A percentile compares a stretch with the other conserved stretches of the same genome.
Conservation (phyloP, 2,888 invertebrate species). For the Panzeria rudis region DNA sequence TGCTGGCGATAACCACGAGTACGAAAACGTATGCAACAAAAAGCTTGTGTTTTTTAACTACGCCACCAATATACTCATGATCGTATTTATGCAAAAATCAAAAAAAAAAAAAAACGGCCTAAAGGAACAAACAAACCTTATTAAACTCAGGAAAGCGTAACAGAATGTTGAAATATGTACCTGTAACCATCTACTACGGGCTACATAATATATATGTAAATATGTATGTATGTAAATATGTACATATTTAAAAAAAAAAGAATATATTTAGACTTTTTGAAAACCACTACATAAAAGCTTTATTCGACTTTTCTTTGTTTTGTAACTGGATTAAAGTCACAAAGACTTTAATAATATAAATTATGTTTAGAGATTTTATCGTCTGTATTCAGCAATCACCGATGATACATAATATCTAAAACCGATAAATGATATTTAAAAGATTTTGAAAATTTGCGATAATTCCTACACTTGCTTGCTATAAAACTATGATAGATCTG, state of each 20-base stretch:
- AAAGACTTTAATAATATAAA: too few relatives aligned
- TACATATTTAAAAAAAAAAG: not conserved
- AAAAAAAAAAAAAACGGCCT: constrained; percentile 27
- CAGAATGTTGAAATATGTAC: constrained; percentile 19
- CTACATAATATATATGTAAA: not conserved
- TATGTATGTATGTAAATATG: constrained; percentile 6
- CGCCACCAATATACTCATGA: constrained; percentile 50
- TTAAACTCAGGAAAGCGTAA: constrained; percentile 45
- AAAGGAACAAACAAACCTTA: constrained; percentile 40
- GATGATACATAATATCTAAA: too few relatives aligned
- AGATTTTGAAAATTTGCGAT: too few relatives aligned
- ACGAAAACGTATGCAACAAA: constrained; percentile 1
- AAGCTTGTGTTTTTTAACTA: constrained; percentile 15
- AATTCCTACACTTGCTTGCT: too few relatives aligned
- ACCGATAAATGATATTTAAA: too few relatives aligned
- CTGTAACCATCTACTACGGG: not conserved
- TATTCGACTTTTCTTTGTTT: too few relatives aligned
- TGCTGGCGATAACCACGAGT: not conserved
- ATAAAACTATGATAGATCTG: too few relatives aligned
- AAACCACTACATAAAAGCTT: not conserved
- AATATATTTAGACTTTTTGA: not conserved
- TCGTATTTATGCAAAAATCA: constrained; percentile 61
- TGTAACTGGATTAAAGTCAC: too few relatives aligned
- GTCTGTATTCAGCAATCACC: too few relatives aligned
- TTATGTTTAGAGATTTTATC: too few relatives aligned